phyloP scores from a whole-genome alignment of 2,888 invertebrate genomes.

The Polia nebulosa region DNA sequence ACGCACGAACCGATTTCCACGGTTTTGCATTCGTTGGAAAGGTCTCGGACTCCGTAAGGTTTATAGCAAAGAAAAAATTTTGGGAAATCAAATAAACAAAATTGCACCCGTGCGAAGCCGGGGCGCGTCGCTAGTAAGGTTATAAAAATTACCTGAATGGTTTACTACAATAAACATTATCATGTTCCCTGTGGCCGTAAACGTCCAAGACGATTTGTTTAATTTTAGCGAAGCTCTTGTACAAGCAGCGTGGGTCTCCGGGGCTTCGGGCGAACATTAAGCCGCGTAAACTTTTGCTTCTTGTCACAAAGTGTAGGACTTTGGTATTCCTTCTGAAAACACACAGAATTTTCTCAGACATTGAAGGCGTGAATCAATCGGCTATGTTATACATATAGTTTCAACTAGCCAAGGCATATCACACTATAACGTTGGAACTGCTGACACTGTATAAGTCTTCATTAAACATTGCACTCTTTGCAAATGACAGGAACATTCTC shows the following conservation, averaged over 20 bases:
- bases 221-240: conserved; percentile 72
- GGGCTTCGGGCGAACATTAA: conserved; percentile 72
- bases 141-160: conserved; percentile 27
- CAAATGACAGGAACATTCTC: too few species aligned
- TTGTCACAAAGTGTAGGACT: conserved; percentile 64
- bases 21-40: too few species aligned
- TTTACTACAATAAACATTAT: conserved; percentile 23
- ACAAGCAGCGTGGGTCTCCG: conserved; percentile 72
- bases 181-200: conserved; percentile 69
- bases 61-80: too few species aligned
- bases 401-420: neutral
- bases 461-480: too few species aligned
- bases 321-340: conserved; percentile 61
- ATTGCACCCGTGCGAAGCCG: too few species aligned
- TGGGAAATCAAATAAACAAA: too few species aligned
- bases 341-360: neutral
- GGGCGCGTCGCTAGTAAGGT: too few species aligned
- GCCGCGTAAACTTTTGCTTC: conserved; percentile 60
- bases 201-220: conserved; percentile 77
- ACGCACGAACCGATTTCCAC: too few species aligned
- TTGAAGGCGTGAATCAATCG: too few species aligned
- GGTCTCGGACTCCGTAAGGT: too few species aligned
- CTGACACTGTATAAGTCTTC: neutral
- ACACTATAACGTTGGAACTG: neutral
- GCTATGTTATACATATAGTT: neutral